Conservation (phyloP, 2,888 invertebrate species). For the Parnassius glacialis region DNA sequence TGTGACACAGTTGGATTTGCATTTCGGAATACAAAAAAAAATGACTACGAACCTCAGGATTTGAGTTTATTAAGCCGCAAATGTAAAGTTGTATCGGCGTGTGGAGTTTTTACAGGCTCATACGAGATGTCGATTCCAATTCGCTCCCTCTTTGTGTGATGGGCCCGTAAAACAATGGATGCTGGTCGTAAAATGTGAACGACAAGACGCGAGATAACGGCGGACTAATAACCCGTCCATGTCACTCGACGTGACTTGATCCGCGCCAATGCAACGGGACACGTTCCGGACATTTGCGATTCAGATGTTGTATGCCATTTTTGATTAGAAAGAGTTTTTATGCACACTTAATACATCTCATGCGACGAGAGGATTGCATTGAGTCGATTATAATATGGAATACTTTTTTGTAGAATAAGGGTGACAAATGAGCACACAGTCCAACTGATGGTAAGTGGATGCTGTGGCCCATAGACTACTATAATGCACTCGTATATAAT, state of each 20-base stretch:
- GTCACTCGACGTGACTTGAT: conserved; percentile 27
- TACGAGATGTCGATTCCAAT: conserved; percentile 76
- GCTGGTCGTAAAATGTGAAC: conserved; percentile 60
- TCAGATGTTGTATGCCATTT: conserved; percentile 30
- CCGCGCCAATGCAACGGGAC: conserved; percentile 22
- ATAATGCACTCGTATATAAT: too few relatives aligned
- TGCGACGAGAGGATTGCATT: too few relatives aligned
- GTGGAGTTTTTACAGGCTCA: conserved; percentile 76
- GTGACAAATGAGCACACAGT: too few relatives aligned
- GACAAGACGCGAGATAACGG: conserved; percentile 67
- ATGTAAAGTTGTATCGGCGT: conserved; percentile 41
- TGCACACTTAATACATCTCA: not conserved
- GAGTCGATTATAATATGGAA: too few relatives aligned
- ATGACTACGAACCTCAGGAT: conserved; percentile 1
- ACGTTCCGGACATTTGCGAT: conserved; percentile 35
- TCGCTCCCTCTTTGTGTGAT: conserved; percentile 52
- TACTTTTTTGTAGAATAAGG: too few relatives aligned
- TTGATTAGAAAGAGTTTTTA: not conserved
- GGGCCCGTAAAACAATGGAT: conserved; percentile 70
- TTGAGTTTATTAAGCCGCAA: conserved; percentile 15
- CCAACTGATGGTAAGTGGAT: too few relatives aligned
- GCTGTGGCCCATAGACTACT: too few relatives aligned
- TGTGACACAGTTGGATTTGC: conserved; percentile 38
- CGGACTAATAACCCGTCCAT: conserved; percentile 55
- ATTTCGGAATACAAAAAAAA: not conserved